Evolutionary conservation across 2,888 invertebrate species (phyloP), one percentile per base, ranked within the genome.

Genomic region (Acholoe squamosa): DNA sequence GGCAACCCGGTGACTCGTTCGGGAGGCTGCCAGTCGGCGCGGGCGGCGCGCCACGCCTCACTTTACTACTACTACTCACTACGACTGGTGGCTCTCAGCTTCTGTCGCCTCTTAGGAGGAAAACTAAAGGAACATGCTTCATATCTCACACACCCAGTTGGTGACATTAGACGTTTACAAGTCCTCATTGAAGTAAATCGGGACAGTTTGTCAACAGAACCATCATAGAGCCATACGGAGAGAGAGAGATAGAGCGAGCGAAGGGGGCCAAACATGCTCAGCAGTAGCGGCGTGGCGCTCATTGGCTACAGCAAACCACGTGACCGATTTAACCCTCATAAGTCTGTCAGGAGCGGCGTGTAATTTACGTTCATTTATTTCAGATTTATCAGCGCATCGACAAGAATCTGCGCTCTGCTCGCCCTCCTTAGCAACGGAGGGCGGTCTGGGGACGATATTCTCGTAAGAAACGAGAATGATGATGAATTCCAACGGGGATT

Each of bases 401-500:
- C 86, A 90, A 86, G 31, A 61, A 90, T 89, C 89, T 76, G 71
- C 22, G 34, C 25, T 25, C 89, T 76, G 71, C 22, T 22, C 25
- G 25, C 89, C 77, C 56, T 34, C 67, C 25, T 86, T 86, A 12
- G 84, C 52, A 22, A 43, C 43, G 43, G 43, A 43, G 61, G 61
- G 61, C n/a, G 77, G 16, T 10, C 84, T 16, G 84, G 43, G 22
- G 43, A 31, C 76, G 76, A 28, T n/a, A 3, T 76, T 19, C 33
- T 33, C n/a, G 34, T 31, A 34, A 77, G 51, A 56, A 52, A 31
- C 25, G 56, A 76, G 25, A 3, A 43, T 54, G 33, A 43, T 28
- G 90, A 95, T 95, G 95, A 94, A 95, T 94, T 93, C 94, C 19
- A 94, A 94, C 91, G 92, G 93, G 91, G 95, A 95, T 91, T 95